Evolutionary conservation across 2,113 vertebrate species (phyloP).

Genomic region (Saimiri boliviensis): DNA sequence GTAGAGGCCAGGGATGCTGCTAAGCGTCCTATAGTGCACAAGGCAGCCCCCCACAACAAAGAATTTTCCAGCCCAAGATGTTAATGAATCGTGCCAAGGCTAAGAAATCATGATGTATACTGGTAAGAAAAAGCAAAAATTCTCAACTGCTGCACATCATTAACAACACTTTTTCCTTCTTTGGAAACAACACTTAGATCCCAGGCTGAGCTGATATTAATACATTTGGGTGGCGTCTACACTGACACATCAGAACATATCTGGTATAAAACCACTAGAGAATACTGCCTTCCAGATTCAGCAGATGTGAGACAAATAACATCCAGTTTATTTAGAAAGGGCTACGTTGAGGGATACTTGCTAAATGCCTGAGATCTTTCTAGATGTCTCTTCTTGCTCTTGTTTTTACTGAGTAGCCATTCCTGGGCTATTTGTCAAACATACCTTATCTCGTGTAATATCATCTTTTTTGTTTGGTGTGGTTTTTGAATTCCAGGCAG

Average conservation of each 20-base stretch:
- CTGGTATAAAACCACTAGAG: conserved; percentile 40
- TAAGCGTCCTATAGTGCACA: not conserved
- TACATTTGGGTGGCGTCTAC: not conserved
- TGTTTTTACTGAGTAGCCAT: conserved; percentile 47
- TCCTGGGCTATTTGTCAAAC: conserved; percentile 53
- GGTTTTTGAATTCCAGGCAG: conserved; percentile 71
- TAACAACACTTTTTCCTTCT: not conserved
- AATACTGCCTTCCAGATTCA: conserved; percentile 47
- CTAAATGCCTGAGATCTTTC: not conserved
- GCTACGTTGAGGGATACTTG: not conserved
- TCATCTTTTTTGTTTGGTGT: conserved; percentile 68
- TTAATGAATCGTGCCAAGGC: not conserved
- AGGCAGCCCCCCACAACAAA: not conserved
- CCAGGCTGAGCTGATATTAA: not conserved
- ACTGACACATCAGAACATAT: conserved; percentile 29
- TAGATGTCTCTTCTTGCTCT: conserved; percentile 17
- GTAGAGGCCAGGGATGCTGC: not conserved
- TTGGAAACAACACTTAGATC: not conserved
- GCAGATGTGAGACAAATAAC: conserved; percentile 49
- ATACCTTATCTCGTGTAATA: conserved; percentile 66
- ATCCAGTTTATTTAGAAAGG: conserved; percentile 20
- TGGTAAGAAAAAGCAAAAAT: conserved; percentile 1
- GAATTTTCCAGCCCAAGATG: not conserved
- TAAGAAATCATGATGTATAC: not conserved
- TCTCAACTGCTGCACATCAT: not conserved